Percentiles rank a stretch among this genome's conserved stretches.
phyloP scores from a whole-genome alignment of 2,797 vertebrate species.

The Tenualosa thibaudeaui region DNA sequence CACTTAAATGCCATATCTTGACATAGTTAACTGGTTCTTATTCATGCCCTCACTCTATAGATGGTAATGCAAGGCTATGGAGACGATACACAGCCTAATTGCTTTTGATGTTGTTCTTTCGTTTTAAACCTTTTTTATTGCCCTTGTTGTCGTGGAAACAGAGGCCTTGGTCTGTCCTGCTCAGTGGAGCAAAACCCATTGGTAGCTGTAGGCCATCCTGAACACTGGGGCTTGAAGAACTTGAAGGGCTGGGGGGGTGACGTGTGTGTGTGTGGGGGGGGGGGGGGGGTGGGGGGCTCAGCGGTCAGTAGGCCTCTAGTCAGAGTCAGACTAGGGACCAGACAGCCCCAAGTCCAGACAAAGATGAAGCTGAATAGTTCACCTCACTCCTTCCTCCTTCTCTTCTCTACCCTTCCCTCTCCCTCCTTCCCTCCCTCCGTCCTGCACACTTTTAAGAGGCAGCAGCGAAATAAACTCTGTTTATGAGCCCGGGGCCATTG shows the following conservation, averaged over 20 bases:
- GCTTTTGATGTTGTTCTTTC: slow-evolving; percentile 18
- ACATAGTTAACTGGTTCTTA: background rate
- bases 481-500: slow-evolving; percentile 83
- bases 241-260: background rate
- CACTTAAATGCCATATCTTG: background rate
- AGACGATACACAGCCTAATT: background rate
- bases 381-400: background rate
- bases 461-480: slow-evolving; percentile 83
- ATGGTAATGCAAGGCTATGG: background rate
- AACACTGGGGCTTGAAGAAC: background rate
- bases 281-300: background rate
- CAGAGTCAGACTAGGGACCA: slow-evolving; percentile 28
- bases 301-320: slow-evolving; percentile 36
- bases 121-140: slow-evolving; percentile 38
- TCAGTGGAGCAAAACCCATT: slow-evolving; percentile 1
- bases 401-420: background rate
- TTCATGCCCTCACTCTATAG: background rate
- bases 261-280: background rate
- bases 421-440: slow-evolving; percentile 43
- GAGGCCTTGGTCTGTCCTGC: slow-evolving; percentile 35
- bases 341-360: slow-evolving; percentile 55
- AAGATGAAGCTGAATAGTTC: slow-evolving; percentile 62
- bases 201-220: background rate
- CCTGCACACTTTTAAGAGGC: slow-evolving; percentile 75
- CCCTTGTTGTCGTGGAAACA: slow-evolving; percentile 51